Base-by-base conservation (phyloP, 2,797 vertebrate genomes). In the Bryconaethiops microstoma region DNA sequence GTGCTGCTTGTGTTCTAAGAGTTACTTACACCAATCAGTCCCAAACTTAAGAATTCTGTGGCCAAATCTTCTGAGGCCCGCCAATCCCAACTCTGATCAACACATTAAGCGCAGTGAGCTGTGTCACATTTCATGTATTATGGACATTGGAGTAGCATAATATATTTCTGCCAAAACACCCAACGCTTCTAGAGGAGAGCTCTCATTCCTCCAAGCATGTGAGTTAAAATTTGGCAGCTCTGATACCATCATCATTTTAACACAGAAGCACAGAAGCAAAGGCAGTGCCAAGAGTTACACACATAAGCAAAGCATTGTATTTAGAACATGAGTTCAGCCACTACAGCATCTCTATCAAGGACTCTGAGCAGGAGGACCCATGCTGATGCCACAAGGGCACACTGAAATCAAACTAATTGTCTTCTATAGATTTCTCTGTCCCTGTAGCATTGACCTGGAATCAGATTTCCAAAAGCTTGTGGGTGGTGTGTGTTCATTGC, bases 351-450 rank as follows among this genome's bases (percentile, higher is more conserved):
- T 69, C 12, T 62, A 1, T 72, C 68, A 21, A 25, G 42, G 59
- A 35, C 25, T 69, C 71, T 69, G 50, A 55, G 45, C 62, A 82
- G 14, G 72, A 55, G 62, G 52, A 68, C 74, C 35, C 55, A 21
- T 75, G 10, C 65, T 71, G 55, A 50, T 82, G 59, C 76, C 77
- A 78, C 70, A 80, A 74, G 74, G 64, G 21, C 67, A 57, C 2
- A 9, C 35, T 73, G 74, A 80, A 86, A 82, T 71, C 45, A 86
- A 76, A 74, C 80, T 75, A 82, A 71, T 39, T 78, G 76, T 82
- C 80, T 82, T 65, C 52, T 80, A 78, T 76, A 70, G 76, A 81
- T 75, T 68, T 74, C 65, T 82, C 4, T 71, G 19, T 14, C 29
- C 55, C 16, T 13, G 25, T 16, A 25, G 73, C 42, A 80, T 21